phyloP scores from a whole-genome alignment of 2,113 vertebrate species.

The Hippolais icterina region DNA sequence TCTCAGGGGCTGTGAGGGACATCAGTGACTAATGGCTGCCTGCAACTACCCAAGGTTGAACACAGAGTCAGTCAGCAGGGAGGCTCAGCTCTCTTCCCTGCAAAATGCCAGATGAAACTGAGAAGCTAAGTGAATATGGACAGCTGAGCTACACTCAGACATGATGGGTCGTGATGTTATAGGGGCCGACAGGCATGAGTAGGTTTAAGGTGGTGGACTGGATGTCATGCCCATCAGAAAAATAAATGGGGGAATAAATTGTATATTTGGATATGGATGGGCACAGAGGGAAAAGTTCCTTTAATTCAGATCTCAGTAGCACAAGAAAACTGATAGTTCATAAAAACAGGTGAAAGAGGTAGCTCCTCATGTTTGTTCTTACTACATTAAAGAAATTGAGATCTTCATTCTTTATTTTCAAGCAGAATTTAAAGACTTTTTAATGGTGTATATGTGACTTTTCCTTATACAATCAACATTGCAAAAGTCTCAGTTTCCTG shows the following conservation, averaged over 20 bases:
- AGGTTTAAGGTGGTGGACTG: not conserved
- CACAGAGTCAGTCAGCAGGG: not conserved
- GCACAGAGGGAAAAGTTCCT: not conserved
- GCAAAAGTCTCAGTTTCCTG: not conserved
- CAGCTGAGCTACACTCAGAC: not conserved
- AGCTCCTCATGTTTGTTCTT: not conserved
- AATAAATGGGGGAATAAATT: not conserved
- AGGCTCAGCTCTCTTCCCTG: not conserved
- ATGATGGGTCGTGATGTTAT: not conserved
- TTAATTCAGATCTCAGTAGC: not conserved
- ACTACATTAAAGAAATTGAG: not conserved
- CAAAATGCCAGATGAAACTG: not conserved
- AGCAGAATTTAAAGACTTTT: not conserved
- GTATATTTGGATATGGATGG: not conserved
- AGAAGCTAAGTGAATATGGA: not conserved
- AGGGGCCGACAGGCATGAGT: rapidly evolving
- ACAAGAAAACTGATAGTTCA: not conserved
- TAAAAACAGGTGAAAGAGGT: not conserved
- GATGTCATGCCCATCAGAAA: not conserved
- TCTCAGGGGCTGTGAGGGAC: not conserved
- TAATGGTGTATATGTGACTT: not conserved
- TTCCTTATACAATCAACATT: not conserved
- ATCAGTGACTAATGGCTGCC: not conserved
- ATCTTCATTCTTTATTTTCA: not conserved
- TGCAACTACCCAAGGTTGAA: not conserved